Evolutionary conservation across 1,140 invertebrate species (phyloP).

Genomic region (Drosophila eugracilis): DNA sequence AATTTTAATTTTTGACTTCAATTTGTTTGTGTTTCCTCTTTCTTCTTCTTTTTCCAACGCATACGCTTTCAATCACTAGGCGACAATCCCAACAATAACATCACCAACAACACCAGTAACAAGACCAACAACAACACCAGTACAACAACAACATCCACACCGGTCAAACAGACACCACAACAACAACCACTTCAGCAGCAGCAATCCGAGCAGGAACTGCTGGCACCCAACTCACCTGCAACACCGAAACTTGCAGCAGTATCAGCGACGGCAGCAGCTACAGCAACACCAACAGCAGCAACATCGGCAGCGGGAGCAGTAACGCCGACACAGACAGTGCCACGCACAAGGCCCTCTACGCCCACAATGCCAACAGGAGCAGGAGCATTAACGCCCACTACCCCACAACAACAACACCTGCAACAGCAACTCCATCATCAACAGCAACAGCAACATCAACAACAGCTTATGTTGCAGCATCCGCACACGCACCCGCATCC

Average conservation of each 20-base stretch:
- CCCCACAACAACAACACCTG: constrained; percentile 54
- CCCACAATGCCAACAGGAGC: constrained; percentile 52
- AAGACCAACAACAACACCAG: constrained; percentile 53
- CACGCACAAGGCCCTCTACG: constrained; percentile 66
- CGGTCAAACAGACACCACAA: constrained; percentile 74
- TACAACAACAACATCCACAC: constrained; percentile 64
- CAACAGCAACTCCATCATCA: constrained; percentile 49
- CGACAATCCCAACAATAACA: constrained; percentile 73
- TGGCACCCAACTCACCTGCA: constrained; percentile 56
- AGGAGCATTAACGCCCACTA: constrained; percentile 31
- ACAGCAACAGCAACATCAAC: constrained; percentile 40
- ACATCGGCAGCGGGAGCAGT: constrained; percentile 4
- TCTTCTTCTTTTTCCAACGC: constrained; percentile 70
- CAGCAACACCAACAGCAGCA: constrained; percentile 10
- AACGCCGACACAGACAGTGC: constrained; percentile 35
- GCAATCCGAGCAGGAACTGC: constrained; percentile 41
- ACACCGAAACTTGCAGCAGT: constrained; percentile 40
- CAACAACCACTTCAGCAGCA: constrained; percentile 50
- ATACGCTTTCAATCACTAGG: constrained; percentile 79
- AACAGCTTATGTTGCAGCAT: constrained; percentile 46
- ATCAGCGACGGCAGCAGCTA: constrained; percentile 23
- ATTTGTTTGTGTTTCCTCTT: constrained; percentile 81
- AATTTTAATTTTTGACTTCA: constrained; percentile 80
- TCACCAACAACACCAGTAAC: constrained; percentile 47
- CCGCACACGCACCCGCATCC: constrained; percentile 43